Evolutionary conservation across 1,140 invertebrate species (phyloP).

Genomic region (Lasioglossum albipes): DNA sequence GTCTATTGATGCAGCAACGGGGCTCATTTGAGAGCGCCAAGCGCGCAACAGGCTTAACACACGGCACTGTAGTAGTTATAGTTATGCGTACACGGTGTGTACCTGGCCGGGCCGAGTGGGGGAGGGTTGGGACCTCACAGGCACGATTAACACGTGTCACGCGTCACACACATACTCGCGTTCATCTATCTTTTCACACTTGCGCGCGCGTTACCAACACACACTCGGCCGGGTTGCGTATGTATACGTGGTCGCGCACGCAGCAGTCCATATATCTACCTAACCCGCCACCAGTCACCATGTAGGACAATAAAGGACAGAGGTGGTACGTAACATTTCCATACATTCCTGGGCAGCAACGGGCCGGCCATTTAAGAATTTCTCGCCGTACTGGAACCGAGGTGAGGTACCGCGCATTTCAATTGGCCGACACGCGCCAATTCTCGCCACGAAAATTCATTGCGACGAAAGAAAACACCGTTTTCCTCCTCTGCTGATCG

Average conservation of each 20-base stretch:
- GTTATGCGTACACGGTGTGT: constrained; percentile 47
- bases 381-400: constrained; percentile 68
- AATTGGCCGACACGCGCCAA: constrained; percentile 70
- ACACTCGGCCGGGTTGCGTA: not conserved
- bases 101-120: constrained; percentile 38
- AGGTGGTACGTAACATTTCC: constrained; percentile 71
- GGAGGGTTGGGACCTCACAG: constrained; percentile 68
- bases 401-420: constrained; percentile 68
- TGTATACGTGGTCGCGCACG: constrained; percentile 34
- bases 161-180: constrained; percentile 69
- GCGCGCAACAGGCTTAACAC: constrained; percentile 32
- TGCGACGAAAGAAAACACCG: constrained; percentile 24
- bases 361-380: constrained; percentile 75
- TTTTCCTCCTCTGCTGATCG: not conserved
- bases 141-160: constrained; percentile 77
- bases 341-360: constrained; percentile 74
- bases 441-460: constrained; percentile 60
- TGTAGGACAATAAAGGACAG: constrained; percentile 70
- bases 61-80: constrained; percentile 34
- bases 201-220: constrained; percentile 23
- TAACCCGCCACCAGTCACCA: constrained; percentile 64
- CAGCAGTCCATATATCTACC: constrained; percentile 66
- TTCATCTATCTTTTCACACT: constrained; percentile 65
- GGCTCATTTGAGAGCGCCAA: not conserved
- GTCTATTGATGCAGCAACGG: not conserved